Evolutionary conservation across 1,140 invertebrate species (phyloP), one percentile per base, ranked within the genome.

Genomic region (Drosophila virilis): DNA sequence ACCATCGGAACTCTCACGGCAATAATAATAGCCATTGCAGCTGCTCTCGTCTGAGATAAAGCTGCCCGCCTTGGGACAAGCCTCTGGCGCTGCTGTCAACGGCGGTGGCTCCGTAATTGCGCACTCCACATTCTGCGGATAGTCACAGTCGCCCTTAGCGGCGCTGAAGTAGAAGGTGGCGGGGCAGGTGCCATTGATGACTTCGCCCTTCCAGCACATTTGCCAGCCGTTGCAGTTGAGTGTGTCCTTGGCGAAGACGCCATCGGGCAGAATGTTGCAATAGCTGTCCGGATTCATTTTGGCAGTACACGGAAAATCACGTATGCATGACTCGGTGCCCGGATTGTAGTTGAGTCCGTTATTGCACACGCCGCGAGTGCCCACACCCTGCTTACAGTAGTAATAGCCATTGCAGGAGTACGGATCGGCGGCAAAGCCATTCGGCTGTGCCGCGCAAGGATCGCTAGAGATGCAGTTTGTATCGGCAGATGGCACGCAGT

Each of bases 221-320:
- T 86, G 74, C 22, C 60, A 92, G 50, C 75, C 84, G 37, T 70
- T 80, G 58, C 91, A 92, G 28, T 45, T 80, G 2, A 13, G 54
- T 0, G 67, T 5, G 42, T 83, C 68, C 59, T 91, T 90, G 7
- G 90, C 72, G 13, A 91, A 91, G 0, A 91, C 84, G 1, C 91
- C 91, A 17, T 92, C 90, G 0, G 90, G 75, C 17, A 92, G 37
- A n/a, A 91, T 90, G 48, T 92, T 90, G 58, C 91, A 92, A 8
- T 58, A 74, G 48, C 70, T 83, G 17, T 92, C 84, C 9, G 88
- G 90, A 43, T 79, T 40, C 58, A 79, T 74, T 10, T 77, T 86
- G 10, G 40, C 6, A 0, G 15, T 7, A 13, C 90, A 91, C 0
- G 77, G 69, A 55, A 77, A 91, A 12, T 77, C 77, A 0, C 86